Evolutionary conservation across 2,888 invertebrate species (phyloP), one percentile per base, ranked within the genome.

Genomic region (Pollenia amentaria): DNA sequence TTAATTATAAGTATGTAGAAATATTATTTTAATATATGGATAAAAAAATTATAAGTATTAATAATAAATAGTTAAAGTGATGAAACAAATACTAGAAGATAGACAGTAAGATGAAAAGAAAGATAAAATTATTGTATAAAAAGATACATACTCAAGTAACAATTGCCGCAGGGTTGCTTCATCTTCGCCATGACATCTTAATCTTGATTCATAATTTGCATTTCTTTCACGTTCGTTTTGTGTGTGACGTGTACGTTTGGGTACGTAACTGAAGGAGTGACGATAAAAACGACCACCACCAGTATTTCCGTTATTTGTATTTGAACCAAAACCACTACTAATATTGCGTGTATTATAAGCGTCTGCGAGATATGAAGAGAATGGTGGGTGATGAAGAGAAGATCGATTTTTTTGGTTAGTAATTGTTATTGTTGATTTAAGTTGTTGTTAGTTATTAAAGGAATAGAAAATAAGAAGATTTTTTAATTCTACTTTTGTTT

Each of bases 91-190:
- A 64, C n/a, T n/a, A 57, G 4, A 44, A 29, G 46, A 67, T 16
- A 55, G 21, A 51, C 6, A 42, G 9, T 8, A 29, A 64, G 14
- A 62, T 16, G 18, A 51, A 29, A 60, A 48, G 9, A 53, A 29
- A 70, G 65, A 73, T 73, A 53, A 55, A 73, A 79, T 40, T 12
- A n/a, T 38, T 60, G 18, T 18, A 18, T 21, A 69, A 16, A 38
- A 14, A 11, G 38, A 89, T 94, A 95, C 94, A 94, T 96, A 97
- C 97, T 97, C 97, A 96, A 97, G 96, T 95, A 97, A 97, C 95
- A 97, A 96, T 96, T 97, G 97, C 95, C 97, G 97, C 95, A 97
- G 96, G 95, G 97, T 97, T 94, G 97, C 97, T 95, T 97, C 97
- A 96, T 97, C 97, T 95, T 97, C 97, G 91, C 93, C 93, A 93